phyloP scores from a whole-genome alignment of 1,140 invertebrate genomes.

The Leptopilina boulardi region DNA sequence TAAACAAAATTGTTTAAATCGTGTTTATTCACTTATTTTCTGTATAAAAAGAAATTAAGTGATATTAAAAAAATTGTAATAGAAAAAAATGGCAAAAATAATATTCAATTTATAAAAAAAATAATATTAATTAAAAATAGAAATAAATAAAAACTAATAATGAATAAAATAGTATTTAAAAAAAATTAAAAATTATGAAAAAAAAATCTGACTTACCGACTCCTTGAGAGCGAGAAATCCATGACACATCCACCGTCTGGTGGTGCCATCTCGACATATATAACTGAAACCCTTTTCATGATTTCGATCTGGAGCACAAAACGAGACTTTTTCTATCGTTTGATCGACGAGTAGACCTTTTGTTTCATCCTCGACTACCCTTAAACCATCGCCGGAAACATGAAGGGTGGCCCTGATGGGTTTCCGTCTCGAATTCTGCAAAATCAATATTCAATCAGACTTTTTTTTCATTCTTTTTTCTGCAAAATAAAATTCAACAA shows the following conservation, averaged over 20 bases:
- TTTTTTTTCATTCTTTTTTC: background rate
- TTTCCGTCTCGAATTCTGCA: constrained; percentile 90
- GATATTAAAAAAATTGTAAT: constrained; percentile 21
- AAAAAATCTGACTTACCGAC: constrained; percentile 79
- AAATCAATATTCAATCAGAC: constrained; percentile 55
- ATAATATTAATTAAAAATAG: background rate
- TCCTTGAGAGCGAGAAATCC: constrained; percentile 98
- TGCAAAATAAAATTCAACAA: background rate
- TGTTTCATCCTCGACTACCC: constrained; percentile 99
- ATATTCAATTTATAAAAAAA: background rate
- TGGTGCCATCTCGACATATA: constrained; percentile 91
- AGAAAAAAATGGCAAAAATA: no score
- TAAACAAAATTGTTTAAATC: no score
- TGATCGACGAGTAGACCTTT: constrained; percentile 99
- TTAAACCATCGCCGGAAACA: constrained; percentile 96
- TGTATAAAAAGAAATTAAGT: no score
- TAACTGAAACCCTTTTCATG: constrained; percentile 98
- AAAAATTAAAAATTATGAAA: constrained; percentile 23
- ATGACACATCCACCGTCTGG: constrained; percentile 98
- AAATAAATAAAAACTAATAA: background rate
- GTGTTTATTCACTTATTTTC: no score
- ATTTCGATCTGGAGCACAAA: constrained; percentile 99
- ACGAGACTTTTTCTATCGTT: constrained; percentile 99
- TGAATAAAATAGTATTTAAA: background rate
- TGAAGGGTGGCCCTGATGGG: constrained; percentile 94